Percentiles rank a stretch among this genome's conserved stretches.
These are phyloP conservation scores for Perognathus longimembris DNA, from an alignment of 2,113 vertebrate genomes.

Conservation along the genomic window DNA sequence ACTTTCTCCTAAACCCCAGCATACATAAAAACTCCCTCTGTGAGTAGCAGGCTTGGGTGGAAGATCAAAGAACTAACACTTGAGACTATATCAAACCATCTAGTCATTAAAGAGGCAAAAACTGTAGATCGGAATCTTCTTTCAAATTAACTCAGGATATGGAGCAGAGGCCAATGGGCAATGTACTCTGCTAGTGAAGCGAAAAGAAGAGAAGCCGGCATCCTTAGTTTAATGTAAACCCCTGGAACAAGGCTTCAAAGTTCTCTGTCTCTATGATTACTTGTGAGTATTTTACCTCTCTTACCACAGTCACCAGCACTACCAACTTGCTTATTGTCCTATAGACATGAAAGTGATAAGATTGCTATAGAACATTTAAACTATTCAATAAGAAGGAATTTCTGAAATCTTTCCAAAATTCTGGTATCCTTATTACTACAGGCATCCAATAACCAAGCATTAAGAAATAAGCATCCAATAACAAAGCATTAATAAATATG, in stretches of 20 bases:
- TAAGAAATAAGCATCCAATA: background rate
- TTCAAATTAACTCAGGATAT: constrained; percentile 66
- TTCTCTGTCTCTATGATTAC: background rate
- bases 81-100: constrained; percentile 65
- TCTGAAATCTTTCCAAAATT: constrained; percentile 15
- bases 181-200: constrained; percentile 33
- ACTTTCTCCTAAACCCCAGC: constrained; percentile 34
- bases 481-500: background rate
- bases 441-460: background rate
- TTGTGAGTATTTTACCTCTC: background rate
- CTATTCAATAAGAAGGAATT: background rate
- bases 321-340: background rate
- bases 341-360: background rate
- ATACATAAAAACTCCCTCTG: constrained; percentile 64
- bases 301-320: background rate
- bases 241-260: background rate
- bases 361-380: background rate
- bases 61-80: constrained; percentile 73
- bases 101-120: constrained; percentile 65
- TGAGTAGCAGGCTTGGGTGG: constrained; percentile 45
- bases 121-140: constrained; percentile 71
- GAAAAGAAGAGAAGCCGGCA: constrained; percentile 20
- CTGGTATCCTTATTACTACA: background rate
- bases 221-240: background rate
- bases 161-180: constrained; percentile 49